These are phyloP conservation scores for Urosaurus nigricauda DNA, from an alignment of 2,797 vertebrate species.

Conservation along the genomic window DNA sequence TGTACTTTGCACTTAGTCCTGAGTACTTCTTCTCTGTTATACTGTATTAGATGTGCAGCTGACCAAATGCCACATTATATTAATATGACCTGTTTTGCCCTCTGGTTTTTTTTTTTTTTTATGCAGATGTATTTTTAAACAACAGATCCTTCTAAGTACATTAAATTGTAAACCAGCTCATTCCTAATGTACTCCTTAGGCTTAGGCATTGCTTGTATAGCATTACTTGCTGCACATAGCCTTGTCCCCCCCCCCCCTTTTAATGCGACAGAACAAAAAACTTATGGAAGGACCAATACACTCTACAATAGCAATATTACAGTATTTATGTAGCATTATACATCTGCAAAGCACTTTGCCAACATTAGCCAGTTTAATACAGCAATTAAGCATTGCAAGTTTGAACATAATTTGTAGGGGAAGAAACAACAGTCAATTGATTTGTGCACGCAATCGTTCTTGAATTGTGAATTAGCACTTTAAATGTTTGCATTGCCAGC, in stretches of 20 bases:
- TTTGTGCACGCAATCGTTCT: constrained; percentile 1
- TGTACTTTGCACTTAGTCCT: neutral
- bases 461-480: constrained; percentile 24
- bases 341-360: constrained; percentile 42
- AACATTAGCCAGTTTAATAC: constrained; percentile 41
- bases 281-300: constrained; percentile 34
- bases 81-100: neutral
- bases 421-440: constrained; percentile 20
- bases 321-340: constrained; percentile 25
- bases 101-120: neutral
- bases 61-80: constrained; percentile 17
- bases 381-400: constrained; percentile 36
- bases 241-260: constrained; percentile 6
- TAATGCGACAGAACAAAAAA: constrained; percentile 23
- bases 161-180: constrained; percentile 21
- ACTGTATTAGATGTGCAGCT: constrained; percentile 22
- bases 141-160: constrained; percentile 8
- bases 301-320: constrained; percentile 27
- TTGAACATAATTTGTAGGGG: constrained; percentile 26
- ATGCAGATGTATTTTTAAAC: constrained; percentile 32
- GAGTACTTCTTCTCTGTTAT: constrained; percentile 12
- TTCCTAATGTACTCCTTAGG: constrained; percentile 36
- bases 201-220: constrained; percentile 35
- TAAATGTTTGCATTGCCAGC: neutral
- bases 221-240: constrained; percentile 39